phyloP scores from a whole-genome alignment of 2,113 vertebrate species.

The Hippocampus abdominalis region DNA sequence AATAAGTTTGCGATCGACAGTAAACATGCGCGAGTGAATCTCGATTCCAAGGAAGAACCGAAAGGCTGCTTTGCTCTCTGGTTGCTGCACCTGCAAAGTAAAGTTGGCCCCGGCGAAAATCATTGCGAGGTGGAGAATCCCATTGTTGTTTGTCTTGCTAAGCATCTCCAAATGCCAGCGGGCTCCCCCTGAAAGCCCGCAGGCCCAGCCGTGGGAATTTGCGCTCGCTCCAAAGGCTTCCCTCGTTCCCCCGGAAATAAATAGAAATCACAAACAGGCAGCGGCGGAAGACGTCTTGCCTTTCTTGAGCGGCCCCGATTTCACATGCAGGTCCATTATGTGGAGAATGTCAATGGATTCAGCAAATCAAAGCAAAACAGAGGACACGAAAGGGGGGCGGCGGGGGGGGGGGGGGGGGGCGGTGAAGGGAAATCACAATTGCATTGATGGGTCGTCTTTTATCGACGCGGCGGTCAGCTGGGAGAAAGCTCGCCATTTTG shows the following conservation, averaged over 20 bases:
- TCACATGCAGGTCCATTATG: constrained; percentile 58
- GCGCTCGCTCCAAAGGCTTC: not conserved
- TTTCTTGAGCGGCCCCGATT: constrained; percentile 34
- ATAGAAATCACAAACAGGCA: not conserved
- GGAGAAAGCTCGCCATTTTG: constrained; percentile 1
- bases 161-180: not conserved
- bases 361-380: constrained; percentile 56
- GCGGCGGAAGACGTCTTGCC: constrained; percentile 33
- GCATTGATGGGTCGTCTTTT: constrained; percentile 29
- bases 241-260: not conserved
- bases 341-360: constrained; percentile 66
- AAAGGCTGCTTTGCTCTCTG: not conserved
- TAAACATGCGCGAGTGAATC: not conserved
- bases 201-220: not conserved
- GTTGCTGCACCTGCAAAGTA: not conserved
- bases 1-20: not conserved
- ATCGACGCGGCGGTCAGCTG: constrained; percentile 22
- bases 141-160: not conserved
- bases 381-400: constrained; percentile 26
- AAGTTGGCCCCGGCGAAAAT: not conserved
- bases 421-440: constrained; percentile 26
- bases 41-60: not conserved
- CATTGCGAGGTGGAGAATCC: not conserved
- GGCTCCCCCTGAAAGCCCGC: not conserved
- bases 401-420: too few species aligned